Percentiles rank a stretch among this genome's conserved stretches.
phyloP scores from a whole-genome alignment of 2,113 vertebrate genomes.

The Poecilia latipinna region DNA sequence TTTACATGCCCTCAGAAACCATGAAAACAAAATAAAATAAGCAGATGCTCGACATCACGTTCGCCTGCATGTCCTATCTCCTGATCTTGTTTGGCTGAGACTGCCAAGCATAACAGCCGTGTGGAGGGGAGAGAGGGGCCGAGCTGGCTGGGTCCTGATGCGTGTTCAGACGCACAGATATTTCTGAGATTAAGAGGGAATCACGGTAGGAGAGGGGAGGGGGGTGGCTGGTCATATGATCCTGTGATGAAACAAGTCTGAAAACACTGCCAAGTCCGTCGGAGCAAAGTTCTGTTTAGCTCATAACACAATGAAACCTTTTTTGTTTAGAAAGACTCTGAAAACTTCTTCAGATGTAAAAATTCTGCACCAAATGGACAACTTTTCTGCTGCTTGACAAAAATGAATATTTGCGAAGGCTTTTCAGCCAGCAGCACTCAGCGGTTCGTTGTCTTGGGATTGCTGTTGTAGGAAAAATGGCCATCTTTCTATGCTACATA shows the following conservation, averaged over 20 bases:
- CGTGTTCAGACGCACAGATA: constrained; percentile 74
- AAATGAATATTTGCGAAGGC: neutral
- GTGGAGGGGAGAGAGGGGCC: constrained; percentile 33
- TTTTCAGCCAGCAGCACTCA: constrained; percentile 10
- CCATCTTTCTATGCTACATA: constrained; percentile 40
- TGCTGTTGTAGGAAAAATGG: constrained; percentile 34
- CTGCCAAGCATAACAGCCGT: constrained; percentile 68
- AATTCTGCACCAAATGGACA: neutral
- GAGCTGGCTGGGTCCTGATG: constrained; percentile 55
- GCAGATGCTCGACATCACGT: constrained; percentile 46
- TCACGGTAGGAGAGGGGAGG: constrained; percentile 37
- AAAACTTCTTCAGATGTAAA: neutral
- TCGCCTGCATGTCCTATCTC: constrained; percentile 57
- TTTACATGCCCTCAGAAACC: constrained; percentile 25
- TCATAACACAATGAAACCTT: constrained; percentile 1
- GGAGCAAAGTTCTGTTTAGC: constrained; percentile 19
- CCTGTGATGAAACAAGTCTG: constrained; percentile 39
- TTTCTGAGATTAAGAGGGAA: constrained; percentile 69
- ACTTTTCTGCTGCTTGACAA: neutral
- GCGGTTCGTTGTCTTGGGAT: constrained; percentile 24
- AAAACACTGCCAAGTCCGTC: constrained; percentile 41
- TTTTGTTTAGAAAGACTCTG: neutral
- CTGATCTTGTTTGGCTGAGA: constrained; percentile 60
- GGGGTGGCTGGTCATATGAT: constrained; percentile 54
- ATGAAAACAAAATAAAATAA: constrained; percentile 8